These are phyloP conservation scores for Liolophura sinensis DNA, from an alignment of 1,140 invertebrate species.

Conservation along the genomic window DNA sequence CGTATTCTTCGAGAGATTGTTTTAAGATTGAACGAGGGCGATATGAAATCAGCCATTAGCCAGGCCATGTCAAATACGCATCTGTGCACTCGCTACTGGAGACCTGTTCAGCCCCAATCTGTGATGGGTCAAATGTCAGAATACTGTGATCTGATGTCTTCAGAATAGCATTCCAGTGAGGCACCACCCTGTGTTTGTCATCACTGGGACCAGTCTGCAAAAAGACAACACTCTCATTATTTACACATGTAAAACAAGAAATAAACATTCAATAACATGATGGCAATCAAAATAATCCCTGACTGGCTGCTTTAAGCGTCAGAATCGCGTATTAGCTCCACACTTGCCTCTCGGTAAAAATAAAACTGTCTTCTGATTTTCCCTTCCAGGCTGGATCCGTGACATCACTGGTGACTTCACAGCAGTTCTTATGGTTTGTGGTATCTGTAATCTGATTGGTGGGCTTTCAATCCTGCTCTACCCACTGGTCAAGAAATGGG, in stretches of 20 bases:
- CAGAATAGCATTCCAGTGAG: no score
- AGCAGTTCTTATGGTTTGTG: conserved; percentile 22
- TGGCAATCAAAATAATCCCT: neutral
- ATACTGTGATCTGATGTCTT: no score
- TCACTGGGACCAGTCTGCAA: neutral
- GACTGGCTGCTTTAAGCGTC: neutral
- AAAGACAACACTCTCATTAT: neutral
- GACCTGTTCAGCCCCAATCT: no score
- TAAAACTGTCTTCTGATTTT: neutral
- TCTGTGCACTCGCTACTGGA: no score
- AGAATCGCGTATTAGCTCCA: neutral
- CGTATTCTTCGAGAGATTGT: no score
- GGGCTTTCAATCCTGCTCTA: conserved; percentile 23
- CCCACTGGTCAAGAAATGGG: conserved; percentile 18
- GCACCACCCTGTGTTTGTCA: no score
- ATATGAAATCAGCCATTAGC: no score
- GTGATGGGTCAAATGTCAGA: no score
- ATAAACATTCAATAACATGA: neutral
- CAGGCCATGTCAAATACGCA: no score
- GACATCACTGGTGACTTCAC: conserved; percentile 19
- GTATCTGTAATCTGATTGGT: conserved; percentile 13
- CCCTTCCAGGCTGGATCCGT: conserved; percentile 22
- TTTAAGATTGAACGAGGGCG: no score
- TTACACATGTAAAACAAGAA: neutral
- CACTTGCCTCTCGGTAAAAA: neutral